Evolutionary conservation across 2,797 vertebrate genomes (phyloP).

Genomic region (Myotis findleyi): DNA sequence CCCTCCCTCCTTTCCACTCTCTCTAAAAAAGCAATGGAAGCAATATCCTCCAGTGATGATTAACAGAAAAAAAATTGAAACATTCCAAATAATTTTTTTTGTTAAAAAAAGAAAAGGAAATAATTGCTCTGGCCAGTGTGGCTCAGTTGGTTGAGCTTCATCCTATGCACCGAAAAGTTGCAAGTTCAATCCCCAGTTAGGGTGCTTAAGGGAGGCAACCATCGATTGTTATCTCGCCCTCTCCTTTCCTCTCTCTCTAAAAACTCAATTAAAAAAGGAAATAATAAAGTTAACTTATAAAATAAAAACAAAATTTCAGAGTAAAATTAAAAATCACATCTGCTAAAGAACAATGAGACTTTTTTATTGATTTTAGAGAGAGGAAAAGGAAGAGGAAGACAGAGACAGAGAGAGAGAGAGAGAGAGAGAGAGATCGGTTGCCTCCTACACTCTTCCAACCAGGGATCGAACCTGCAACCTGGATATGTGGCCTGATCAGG

Average conservation of each 20-base stretch:
- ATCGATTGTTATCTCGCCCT: too few species aligned
- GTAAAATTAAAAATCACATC: background rate
- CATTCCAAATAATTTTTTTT: background rate
- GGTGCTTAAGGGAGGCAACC: too few species aligned
- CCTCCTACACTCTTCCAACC: background rate
- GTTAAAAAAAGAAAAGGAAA: background rate
- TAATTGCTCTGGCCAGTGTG: too few species aligned
- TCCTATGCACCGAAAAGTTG: too few species aligned
- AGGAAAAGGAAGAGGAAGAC: background rate
- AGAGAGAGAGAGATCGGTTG: background rate
- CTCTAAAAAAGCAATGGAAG: too few species aligned
- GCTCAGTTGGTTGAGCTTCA: too few species aligned
- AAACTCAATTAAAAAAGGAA: background rate
- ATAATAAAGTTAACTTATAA: background rate
- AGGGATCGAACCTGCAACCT: background rate
- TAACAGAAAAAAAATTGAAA: conserved; percentile 6
- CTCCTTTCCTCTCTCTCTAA: too few species aligned
- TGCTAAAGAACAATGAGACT: background rate
- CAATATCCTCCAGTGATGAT: too few species aligned
- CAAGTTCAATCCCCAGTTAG: too few species aligned
- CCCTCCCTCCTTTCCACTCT: too few species aligned
- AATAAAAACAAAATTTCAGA: background rate
- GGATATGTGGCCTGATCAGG: background rate
- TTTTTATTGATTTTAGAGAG: background rate
- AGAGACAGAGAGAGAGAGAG: background rate